Base-by-base conservation (phyloP, 2,888 invertebrate species). In the Caenorhabditis doughertyi region DNA sequence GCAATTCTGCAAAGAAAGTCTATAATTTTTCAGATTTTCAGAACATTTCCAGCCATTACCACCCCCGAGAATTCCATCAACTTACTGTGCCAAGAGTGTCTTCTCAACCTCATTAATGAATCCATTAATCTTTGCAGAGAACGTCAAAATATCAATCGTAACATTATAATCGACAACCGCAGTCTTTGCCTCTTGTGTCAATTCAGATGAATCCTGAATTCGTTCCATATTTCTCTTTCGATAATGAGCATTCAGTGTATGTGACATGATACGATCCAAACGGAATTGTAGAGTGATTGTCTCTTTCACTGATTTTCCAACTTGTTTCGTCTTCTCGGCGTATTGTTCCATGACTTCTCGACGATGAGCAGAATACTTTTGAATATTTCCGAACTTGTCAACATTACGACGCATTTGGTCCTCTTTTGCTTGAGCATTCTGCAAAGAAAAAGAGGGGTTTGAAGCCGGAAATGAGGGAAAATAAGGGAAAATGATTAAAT, bases 81-180 rank as follows among this genome's bases (percentile, higher is more conserved):
- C 79, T 51, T 7, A 79, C 80, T 73, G 53, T 13, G 32, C 32
- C 23, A 32, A 0, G 7, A 80, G 42, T 25, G 42, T 73, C 51
- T 60, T 60, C 51, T 80, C 80, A 1, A 80, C 42, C 42, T 80
- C 51, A 51, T 80, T 44, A 16, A 60, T 68, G 18, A 81, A 81
- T 7, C 32, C 29, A 2, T 47, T 62, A 23, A 74, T 56, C 27
- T 35, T 64, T 8, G 70, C 23, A 0, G 64, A 47, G 27, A 81
- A 64, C 13, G 47, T 68, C 21, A 81, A 49, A 58, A 81, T 81
- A 53, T 81, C 81, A 35, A 70, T 29, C 16, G 74, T 71, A 5
- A 70, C 39, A 42, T 81, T 81, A 23, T 56, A 65, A 21, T 81
- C 70, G 2, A 62, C 27, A 0, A 76, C 58, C 2, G 47, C 21